Base-by-base conservation (phyloP, 2,797 vertebrate genomes). In the Pangasius macronema region DNA sequence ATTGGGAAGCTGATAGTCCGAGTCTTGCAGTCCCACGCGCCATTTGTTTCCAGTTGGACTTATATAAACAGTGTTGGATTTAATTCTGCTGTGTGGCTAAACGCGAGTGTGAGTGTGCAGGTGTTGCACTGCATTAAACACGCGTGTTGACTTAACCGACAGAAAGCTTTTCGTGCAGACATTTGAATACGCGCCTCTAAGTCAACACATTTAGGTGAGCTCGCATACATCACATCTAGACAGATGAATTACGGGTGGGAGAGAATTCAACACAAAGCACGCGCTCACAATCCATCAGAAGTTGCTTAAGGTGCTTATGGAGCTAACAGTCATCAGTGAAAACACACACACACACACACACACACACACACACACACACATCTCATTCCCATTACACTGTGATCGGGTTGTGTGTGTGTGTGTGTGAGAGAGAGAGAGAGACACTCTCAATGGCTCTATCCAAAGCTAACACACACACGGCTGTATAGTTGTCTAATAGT, bases 211-310 rank as follows among this genome's bases (percentile, higher is more conserved):
- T 86, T 85, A 82, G 42, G 65, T 46, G 87, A 46, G 84, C 53
- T 89, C 67, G 20, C 27, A 24, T 57, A 94, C 95, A 95, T 96
- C 95, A 95, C 95, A 96, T 61, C 73, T 95, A 95, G 94, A 93
- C 94, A 94, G 94, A 94, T 95, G 95, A 95, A 96, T 93, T 94
- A 95, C 94, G 93, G 84, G 93, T 95, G 96, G 92, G 96, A 96
- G 94, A 95, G 92, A 92, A 92, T 95, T 97, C 94, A 94, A 93
- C 90, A 83, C 94, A 86, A 80, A 94, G 95, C 97, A 98, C 94
- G 96, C 98, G 97, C 97, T 97, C 94, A 94, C 94, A 92, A 95
- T 97, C 96, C 96, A 96, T 99, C 97, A 98, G 61, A 46, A 93
- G 94, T 92, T 91, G 91, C 93, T 94, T 91, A 49, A 89, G 92